phyloP scores from a whole-genome alignment of 2,113 vertebrate species.

The Esox niger region DNA sequence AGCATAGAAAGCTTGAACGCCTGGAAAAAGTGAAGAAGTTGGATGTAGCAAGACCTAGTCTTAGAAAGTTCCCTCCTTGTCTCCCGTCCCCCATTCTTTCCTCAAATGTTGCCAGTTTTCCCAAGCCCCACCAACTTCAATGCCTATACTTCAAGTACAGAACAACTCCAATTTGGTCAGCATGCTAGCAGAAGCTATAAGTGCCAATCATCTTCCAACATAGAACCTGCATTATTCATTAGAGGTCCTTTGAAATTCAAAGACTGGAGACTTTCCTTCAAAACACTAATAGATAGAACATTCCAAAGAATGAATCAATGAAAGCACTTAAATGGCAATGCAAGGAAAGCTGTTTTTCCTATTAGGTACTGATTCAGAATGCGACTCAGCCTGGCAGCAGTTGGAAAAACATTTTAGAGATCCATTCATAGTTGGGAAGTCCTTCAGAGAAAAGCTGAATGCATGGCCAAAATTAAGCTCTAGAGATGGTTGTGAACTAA shows the following conservation, averaged over 20 bases:
- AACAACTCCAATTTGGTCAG: no score
- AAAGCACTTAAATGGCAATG: conserved; percentile 14
- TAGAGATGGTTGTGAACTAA: conserved; percentile 29
- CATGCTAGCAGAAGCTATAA: no score
- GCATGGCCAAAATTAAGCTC: conserved; percentile 28
- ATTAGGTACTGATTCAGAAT: conserved; percentile 28
- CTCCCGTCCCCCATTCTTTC: conserved; percentile 8
- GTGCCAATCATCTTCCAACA: no score
- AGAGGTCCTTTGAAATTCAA: conserved; percentile 26
- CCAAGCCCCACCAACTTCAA: no score
- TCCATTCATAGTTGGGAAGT: conserved; percentile 32
- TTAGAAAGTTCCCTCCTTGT: no score
- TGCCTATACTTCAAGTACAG: no score
- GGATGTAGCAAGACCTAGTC: no score
- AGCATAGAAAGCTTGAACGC: no score
- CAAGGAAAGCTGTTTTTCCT: conserved; percentile 32
- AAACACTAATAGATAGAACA: conserved; percentile 26
- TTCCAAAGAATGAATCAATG: conserved; percentile 27
- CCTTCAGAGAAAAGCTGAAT: conserved; percentile 31
- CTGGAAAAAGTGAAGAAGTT: no score
- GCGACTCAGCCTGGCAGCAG: conserved; percentile 28
- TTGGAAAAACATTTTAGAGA: conserved; percentile 30
- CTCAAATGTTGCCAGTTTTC: conserved; percentile 7
- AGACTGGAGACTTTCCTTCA: conserved; percentile 28
- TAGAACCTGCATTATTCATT: no score